phyloP scores from a whole-genome alignment of 2,113 vertebrate species.

The Phocoena sinus region DNA sequence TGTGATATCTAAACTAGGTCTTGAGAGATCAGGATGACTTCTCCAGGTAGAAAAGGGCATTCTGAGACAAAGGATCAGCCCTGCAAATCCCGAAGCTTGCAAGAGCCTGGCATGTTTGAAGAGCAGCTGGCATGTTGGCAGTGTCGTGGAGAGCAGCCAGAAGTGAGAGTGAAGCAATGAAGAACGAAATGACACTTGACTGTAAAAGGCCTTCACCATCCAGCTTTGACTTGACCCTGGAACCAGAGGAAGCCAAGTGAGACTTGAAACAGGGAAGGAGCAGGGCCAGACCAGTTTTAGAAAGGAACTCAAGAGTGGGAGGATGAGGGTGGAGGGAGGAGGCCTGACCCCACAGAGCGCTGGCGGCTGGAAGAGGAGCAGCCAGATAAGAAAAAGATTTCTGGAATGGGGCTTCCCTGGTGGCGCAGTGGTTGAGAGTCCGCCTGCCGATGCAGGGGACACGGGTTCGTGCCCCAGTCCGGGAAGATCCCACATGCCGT shows the following conservation, averaged over 20 bases:
- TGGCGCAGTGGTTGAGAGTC: no score
- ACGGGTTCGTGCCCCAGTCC: no score
- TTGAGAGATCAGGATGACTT: neutral
- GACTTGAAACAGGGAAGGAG: neutral
- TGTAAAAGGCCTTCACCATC: neutral
- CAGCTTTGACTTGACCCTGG: neutral
- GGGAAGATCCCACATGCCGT: no score
- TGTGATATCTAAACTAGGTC: neutral
- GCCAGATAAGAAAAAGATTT: neutral
- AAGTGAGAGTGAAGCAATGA: neutral
- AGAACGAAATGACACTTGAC: no score
- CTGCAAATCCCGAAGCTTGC: neutral
- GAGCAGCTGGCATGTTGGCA: rapidly evolving
- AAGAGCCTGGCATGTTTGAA: neutral
- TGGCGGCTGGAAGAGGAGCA: neutral
- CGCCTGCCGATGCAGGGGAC: no score
- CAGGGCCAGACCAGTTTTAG: neutral
- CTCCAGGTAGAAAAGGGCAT: neutral
- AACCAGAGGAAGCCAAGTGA: neutral
- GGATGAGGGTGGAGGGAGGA: rapidly evolving
- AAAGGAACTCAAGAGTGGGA: neutral
- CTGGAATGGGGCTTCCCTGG: no score
- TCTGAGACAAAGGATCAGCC: neutral
- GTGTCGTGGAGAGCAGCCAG: neutral
- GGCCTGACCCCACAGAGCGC: neutral